These are phyloP conservation scores for Heptranchias perlo DNA, from an alignment of 2,113 vertebrate species.

Conservation along the genomic window DNA sequence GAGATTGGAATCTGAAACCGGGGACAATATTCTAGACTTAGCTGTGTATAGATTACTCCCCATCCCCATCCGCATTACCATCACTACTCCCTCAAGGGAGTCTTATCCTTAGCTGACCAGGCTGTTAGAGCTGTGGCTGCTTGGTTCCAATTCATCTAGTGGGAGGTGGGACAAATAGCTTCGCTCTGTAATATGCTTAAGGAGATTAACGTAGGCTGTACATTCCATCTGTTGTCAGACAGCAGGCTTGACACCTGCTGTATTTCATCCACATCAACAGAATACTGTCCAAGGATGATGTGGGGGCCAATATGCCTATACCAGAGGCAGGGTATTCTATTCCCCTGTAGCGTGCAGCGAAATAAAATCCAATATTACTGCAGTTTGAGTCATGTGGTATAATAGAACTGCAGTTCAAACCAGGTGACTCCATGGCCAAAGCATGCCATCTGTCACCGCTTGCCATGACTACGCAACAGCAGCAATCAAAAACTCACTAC, in stretches of 20 bases:
- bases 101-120: not conserved
- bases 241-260: conserved; percentile 9
- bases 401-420: conserved; percentile 11
- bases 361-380: conserved; percentile 16
- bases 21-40: not conserved
- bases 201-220: not conserved
- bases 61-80: too few relatives aligned
- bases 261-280: not conserved
- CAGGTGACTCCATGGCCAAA: conserved; percentile 8
- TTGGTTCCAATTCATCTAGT: not conserved
- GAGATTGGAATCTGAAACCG: not conserved
- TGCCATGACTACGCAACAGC: not conserved
- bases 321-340: not conserved
- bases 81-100: not conserved
- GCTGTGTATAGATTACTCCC: not conserved
- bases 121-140: not conserved
- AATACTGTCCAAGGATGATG: not conserved
- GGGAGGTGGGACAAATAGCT: not conserved
- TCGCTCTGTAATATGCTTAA: conserved; percentile 4
- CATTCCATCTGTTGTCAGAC: conserved; percentile 20
- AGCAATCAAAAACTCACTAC: not conserved
- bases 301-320: not conserved
- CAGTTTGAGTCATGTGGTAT: not conserved
- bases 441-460: not conserved
- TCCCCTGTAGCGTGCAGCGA: not conserved